Percentiles rank a stretch among this genome's conserved stretches.
phyloP scores from a whole-genome alignment of 92 coral and sea anemone genomes.

The Nematostella vectensis region DNA sequence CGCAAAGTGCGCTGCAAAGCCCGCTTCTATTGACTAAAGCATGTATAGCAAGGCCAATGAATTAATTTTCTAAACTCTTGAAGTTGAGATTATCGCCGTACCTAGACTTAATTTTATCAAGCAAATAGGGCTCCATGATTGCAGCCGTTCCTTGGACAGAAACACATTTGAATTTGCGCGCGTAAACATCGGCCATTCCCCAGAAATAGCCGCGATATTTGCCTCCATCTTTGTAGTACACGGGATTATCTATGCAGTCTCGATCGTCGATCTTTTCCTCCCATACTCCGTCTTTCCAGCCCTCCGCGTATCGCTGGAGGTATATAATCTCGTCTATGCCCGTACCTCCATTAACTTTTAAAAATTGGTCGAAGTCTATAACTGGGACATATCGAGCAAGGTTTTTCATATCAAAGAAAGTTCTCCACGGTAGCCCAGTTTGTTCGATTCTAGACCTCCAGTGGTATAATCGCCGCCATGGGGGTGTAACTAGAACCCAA shows the following conservation, averaged over 20 bases:
- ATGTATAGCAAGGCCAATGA: no score
- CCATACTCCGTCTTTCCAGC: constrained; percentile 95
- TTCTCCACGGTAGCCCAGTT: constrained; percentile 91
- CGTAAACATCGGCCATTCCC: constrained; percentile 70
- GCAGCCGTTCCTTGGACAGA: constrained; percentile 91
- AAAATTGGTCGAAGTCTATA: constrained; percentile 84
- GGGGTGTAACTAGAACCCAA: constrained; percentile 95
- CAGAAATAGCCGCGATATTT: constrained; percentile 84
- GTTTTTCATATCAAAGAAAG: constrained; percentile 84
- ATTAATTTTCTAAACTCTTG: no score
- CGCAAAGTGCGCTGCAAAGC: no score
- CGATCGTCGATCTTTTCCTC: constrained; percentile 95
- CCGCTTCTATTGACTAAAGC: no score
- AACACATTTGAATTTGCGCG: constrained; percentile 80
- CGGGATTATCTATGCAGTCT: constrained; percentile 71
- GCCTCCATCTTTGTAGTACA: constrained; percentile 60
- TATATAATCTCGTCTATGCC: constrained; percentile 81
- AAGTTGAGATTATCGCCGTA: no score
- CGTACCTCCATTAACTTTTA: constrained; percentile 71
- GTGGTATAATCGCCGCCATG: constrained; percentile 93
- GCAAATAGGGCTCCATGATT: constrained; percentile 38
- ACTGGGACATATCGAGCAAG: constrained; percentile 87
- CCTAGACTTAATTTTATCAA: constrained; percentile 69
- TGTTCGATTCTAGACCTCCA: constrained; percentile 84
- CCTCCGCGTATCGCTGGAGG: constrained; percentile 88